Conservation (phyloP, 2,888 invertebrate genomes). For the Agriotes lineatus region DNA sequence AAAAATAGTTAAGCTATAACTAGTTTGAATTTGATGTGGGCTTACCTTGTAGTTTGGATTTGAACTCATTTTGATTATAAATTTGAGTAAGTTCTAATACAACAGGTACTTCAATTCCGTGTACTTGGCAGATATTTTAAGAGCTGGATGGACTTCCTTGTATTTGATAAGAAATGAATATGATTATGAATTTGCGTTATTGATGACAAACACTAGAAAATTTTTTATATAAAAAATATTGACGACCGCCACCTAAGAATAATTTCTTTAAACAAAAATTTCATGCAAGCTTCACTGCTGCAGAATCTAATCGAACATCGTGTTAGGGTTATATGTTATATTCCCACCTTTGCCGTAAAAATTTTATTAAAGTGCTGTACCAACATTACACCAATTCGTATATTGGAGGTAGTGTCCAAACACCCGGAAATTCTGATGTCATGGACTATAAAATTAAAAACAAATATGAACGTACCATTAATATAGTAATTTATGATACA, state of each 20-base stretch:
- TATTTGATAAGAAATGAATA: not conserved
- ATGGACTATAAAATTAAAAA: too few relatives aligned
- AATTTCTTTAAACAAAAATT: slow-evolving; percentile 40
- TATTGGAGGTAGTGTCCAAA: too few relatives aligned
- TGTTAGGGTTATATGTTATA: too few relatives aligned
- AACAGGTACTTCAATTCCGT: not conserved
- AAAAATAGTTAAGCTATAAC: too few relatives aligned
- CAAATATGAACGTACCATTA: too few relatives aligned
- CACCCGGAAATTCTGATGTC: too few relatives aligned
- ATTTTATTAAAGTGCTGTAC: too few relatives aligned
- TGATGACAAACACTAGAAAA: slow-evolving; percentile 51
- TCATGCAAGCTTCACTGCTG: not conserved
- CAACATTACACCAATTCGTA: too few relatives aligned
- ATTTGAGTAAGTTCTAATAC: not conserved
- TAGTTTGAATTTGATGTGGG: too few relatives aligned
- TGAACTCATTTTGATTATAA: slow-evolving; percentile 38
- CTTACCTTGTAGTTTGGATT: slow-evolving; percentile 55
- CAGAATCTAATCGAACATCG: not conserved
- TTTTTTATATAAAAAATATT: slow-evolving; percentile 42
- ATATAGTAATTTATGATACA: too few relatives aligned
- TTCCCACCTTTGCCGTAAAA: too few relatives aligned
- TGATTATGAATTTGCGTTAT: not conserved
- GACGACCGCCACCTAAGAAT: slow-evolving; percentile 13
- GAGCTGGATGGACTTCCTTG: not conserved
- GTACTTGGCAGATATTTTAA: not conserved